These are phyloP conservation scores for Xenopus laevis DNA, from an alignment of 2,113 vertebrate species.

Conservation along the genomic window DNA sequence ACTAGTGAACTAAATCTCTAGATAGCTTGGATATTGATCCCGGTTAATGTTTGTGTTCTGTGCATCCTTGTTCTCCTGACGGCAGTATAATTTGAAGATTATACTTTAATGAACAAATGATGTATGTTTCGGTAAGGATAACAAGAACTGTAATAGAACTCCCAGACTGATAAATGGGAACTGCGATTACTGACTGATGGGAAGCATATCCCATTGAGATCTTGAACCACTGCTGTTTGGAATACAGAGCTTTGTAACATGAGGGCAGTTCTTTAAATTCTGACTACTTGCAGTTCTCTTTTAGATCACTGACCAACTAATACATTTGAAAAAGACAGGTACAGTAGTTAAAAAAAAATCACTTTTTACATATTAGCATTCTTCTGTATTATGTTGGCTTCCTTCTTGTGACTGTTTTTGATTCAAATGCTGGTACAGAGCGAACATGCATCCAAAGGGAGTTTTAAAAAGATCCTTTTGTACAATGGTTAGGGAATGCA, in stretches of 20 bases:
- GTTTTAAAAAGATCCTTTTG: no score
- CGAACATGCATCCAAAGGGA: no score
- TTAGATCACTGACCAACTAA: no score
- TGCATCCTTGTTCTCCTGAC: slow-evolving; percentile 37
- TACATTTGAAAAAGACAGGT: no score
- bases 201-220: slow-evolving; percentile 36
- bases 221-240: slow-evolving; percentile 10
- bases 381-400: no score
- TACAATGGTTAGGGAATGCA: no score
- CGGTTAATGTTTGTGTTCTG: slow-evolving; percentile 36
- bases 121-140: slow-evolving; percentile 49
- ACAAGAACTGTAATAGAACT: slow-evolving; percentile 42
- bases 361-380: no score
- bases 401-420: no score
- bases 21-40: slow-evolving; percentile 29
- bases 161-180: slow-evolving; percentile 29
- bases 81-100: slow-evolving; percentile 41
- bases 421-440: no score
- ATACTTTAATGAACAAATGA: slow-evolving; percentile 50
- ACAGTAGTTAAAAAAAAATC: no score
- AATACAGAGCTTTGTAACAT: background rate
- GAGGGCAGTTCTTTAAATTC: background rate
- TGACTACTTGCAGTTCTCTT: no score
- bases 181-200: slow-evolving; percentile 31
- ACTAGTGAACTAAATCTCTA: background rate